A percentile compares a stretch with the other conserved stretches of the same genome.
These are phyloP conservation scores for Circaetus gallicus DNA, from an alignment of 2,113 vertebrate genomes.

Conservation along the genomic window DNA sequence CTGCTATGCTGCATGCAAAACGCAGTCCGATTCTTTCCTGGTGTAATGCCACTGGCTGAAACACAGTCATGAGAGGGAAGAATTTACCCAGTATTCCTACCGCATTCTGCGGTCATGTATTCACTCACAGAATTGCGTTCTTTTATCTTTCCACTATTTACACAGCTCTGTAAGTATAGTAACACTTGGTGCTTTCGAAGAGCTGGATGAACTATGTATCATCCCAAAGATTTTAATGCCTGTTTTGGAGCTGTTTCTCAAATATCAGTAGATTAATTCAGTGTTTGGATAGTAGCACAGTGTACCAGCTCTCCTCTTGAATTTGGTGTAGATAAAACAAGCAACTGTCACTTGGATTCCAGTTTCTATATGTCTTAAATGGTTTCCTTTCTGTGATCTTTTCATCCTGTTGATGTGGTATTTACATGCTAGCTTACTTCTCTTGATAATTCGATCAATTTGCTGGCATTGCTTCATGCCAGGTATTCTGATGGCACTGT, in stretches of 20 bases:
- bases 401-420: not conserved
- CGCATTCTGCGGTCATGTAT: not conserved
- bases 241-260: not conserved
- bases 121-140: not conserved
- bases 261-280: not conserved
- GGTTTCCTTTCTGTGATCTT: not conserved
- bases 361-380: not conserved
- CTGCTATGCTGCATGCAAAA: not conserved
- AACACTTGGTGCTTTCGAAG: not conserved
- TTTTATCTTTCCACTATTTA: not conserved
- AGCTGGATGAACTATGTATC: not conserved
- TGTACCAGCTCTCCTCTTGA: not conserved
- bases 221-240: not conserved
- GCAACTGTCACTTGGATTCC: not conserved
- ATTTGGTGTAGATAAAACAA: not conserved
- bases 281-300: not conserved
- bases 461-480: not conserved
- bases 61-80: not conserved
- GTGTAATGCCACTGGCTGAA: not conserved
- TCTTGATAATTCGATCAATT: not conserved
- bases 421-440: not conserved
- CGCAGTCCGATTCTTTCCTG: accelerated
- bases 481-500: not conserved
- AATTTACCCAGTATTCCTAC: not conserved
- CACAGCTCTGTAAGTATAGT: not conserved